These are phyloP conservation scores for Hoplias malabaricus DNA, from an alignment of 2,113 vertebrate species.

Conservation along the genomic window DNA sequence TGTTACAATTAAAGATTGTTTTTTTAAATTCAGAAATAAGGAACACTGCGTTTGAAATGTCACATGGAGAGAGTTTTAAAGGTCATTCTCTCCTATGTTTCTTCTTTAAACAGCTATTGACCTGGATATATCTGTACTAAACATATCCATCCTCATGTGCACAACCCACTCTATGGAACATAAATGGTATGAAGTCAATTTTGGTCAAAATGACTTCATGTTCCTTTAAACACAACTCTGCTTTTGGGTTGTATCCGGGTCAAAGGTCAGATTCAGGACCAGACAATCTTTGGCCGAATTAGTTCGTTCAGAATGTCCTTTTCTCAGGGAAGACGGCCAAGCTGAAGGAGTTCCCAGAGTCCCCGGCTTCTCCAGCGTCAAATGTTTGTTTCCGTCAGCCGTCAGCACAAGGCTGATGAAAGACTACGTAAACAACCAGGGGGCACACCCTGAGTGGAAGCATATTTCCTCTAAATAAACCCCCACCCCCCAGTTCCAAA, in stretches of 20 bases:
- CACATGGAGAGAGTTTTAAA: no score
- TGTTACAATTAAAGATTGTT: no score
- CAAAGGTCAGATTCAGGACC: neutral
- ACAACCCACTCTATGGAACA: no score
- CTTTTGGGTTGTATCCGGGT: neutral
- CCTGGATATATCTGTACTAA: no score
- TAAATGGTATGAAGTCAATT: no score
- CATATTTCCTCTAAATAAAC: slow-evolving; percentile 4
- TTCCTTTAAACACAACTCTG: neutral
- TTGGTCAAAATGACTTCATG: no score
- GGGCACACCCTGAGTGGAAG: slow-evolving; percentile 2
- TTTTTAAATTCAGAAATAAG: no score
- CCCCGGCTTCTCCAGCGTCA: neutral
- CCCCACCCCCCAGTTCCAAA: neutral
- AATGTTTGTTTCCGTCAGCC: slow-evolving; percentile 1
- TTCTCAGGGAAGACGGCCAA: neutral
- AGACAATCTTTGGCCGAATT: neutral
- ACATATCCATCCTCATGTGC: no score
- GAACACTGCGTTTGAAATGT: no score
- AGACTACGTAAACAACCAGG: slow-evolving; percentile 27
- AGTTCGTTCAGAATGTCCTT: neutral
- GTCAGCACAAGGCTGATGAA: slow-evolving; percentile 1
- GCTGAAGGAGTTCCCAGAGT: neutral
- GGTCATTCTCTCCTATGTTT: no score
- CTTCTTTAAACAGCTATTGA: no score